Evolutionary conservation across 1,140 invertebrate genomes (phyloP).

Genomic region (Drosophila orosa): DNA sequence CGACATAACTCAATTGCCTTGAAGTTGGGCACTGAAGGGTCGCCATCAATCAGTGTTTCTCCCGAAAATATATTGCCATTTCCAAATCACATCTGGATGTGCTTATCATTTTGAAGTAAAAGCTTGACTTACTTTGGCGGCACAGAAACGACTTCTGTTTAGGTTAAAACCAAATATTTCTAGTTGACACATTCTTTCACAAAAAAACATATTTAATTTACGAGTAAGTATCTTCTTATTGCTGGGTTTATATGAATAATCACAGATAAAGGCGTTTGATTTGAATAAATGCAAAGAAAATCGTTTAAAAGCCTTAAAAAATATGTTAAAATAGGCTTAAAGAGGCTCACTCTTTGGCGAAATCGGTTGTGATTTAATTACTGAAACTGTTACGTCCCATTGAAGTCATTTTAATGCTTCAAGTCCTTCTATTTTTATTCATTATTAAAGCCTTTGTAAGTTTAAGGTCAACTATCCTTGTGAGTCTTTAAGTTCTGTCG

Average conservation of each 20-base stretch:
- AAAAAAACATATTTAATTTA: background rate
- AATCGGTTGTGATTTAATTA: background rate
- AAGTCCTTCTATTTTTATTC: background rate
- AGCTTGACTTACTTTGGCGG: background rate
- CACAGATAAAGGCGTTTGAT: background rate
- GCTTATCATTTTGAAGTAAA: conserved; percentile 1
- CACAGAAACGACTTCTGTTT: background rate
- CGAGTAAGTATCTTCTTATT: background rate
- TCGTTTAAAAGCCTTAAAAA: background rate
- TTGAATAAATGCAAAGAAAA: background rate
- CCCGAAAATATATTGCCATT: conserved; percentile 22
- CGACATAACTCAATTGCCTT: conserved; percentile 50
- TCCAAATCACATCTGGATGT: conserved; percentile 3
- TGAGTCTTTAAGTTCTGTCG: background rate
- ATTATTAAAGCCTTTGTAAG: background rate
- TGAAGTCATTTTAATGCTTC: background rate
- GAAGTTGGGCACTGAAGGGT: conserved; percentile 23
- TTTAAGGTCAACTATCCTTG: background rate
- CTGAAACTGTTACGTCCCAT: too few relatives aligned
- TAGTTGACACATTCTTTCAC: background rate
- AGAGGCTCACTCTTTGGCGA: background rate
- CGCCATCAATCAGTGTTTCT: conserved; percentile 19
- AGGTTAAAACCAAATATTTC: background rate
- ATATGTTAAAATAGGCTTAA: background rate
- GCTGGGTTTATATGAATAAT: background rate